These are phyloP conservation scores for Criorhina ranunculi DNA, from an alignment of 2,888 invertebrate species.

Conservation along the genomic window DNA sequence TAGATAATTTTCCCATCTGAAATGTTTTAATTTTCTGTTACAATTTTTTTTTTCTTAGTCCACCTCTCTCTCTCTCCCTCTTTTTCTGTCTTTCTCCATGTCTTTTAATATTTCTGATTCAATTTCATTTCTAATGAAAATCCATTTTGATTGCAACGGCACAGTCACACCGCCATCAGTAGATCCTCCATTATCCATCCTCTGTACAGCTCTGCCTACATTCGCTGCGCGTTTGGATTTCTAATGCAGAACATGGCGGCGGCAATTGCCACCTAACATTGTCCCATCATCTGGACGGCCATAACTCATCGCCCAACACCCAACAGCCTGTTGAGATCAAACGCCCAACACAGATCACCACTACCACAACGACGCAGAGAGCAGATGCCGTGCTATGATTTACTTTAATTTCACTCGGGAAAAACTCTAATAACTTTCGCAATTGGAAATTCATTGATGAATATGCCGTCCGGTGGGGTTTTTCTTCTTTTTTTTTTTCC, in stretches of 20 bases:
- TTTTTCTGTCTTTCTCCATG: slow-evolving; percentile 5
- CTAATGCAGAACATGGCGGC: slow-evolving; percentile 60
- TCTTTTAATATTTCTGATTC: slow-evolving; percentile 40
- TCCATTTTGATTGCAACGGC: slow-evolving; percentile 53
- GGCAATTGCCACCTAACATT: slow-evolving; percentile 75
- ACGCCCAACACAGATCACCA: slow-evolving; percentile 69
- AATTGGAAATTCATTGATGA: slow-evolving; percentile 77
- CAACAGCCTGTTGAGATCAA: slow-evolving; percentile 48
- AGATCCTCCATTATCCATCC: slow-evolving; percentile 16
- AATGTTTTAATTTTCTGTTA: slow-evolving; percentile 73
- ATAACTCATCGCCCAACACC: slow-evolving; percentile 75
- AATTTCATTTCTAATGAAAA: slow-evolving; percentile 71
- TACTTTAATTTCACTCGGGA: slow-evolving; percentile 74
- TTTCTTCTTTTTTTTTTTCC: slow-evolving; percentile 25
- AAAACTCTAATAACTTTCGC: slow-evolving; percentile 75
- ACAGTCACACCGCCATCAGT: background rate
- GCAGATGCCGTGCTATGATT: slow-evolving; percentile 68
- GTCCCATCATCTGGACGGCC: slow-evolving; percentile 68
- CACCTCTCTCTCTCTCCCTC: slow-evolving; percentile 27
- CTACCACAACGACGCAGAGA: slow-evolving; percentile 20
- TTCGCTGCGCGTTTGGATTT: slow-evolving; percentile 40
- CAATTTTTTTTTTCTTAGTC: slow-evolving; percentile 48
- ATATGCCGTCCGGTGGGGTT: slow-evolving; percentile 70
- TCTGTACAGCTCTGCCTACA: slow-evolving; percentile 44
- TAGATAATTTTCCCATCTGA: slow-evolving; percentile 73